Evolutionary conservation across 2,888 invertebrate genomes (phyloP).

Genomic region (Rhimphoctona megacephalus): DNA sequence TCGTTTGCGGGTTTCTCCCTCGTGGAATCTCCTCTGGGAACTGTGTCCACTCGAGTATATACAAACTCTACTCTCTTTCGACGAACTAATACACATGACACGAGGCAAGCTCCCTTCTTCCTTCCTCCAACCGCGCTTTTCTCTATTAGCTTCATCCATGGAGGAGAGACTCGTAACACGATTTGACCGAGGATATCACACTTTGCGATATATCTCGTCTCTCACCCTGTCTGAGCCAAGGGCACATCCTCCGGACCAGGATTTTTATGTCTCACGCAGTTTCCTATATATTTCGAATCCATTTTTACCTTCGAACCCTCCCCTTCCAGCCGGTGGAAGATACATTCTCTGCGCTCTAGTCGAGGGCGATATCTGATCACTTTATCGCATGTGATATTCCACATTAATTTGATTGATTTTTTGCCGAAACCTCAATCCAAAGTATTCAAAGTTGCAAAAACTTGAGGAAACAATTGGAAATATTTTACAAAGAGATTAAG

Average conservation of each 20-base stretch:
- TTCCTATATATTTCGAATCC: constrained; percentile 30
- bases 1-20: constrained; percentile 40
- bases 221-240: constrained; percentile 25
- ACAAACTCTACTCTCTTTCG: neutral
- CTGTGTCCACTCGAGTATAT: constrained; percentile 49
- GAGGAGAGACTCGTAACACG: constrained; percentile 56
- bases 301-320: constrained; percentile 33
- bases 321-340: neutral
- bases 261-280: constrained; percentile 57
- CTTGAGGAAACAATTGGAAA: neutral
- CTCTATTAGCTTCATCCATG: constrained; percentile 47
- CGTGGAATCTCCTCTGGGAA: constrained; percentile 15
- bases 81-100: constrained; percentile 18
- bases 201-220: constrained; percentile 48
- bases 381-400: neutral
- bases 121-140: neutral
- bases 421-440: neutral
- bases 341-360: neutral
- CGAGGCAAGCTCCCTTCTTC: neutral
- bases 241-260: constrained; percentile 14
- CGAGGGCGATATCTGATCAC: neutral
- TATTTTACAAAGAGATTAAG: too few relatives aligned
- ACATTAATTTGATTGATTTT: neutral
- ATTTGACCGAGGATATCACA: constrained; percentile 66
- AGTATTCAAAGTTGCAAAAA: neutral